Conservation (phyloP, 2,113 vertebrate species). For the Notarius quadriscutis region DNA sequence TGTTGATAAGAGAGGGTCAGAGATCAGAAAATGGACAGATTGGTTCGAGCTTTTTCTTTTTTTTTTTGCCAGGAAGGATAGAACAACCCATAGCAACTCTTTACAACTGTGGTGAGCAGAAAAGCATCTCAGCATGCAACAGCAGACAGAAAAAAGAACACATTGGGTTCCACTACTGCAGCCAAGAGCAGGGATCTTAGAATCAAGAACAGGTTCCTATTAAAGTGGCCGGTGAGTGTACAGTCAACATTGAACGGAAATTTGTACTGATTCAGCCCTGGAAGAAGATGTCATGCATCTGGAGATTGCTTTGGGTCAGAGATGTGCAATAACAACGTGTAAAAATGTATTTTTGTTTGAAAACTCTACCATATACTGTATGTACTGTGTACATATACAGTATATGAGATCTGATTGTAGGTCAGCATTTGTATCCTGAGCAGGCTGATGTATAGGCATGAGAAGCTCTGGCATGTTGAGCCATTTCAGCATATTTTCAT, state of each 20-base stretch:
- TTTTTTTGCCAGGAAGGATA: too few relatives aligned
- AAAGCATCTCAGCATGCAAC: too few relatives aligned
- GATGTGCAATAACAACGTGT: neutral
- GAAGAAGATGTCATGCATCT: neutral
- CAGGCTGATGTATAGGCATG: neutral
- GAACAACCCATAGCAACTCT: too few relatives aligned
- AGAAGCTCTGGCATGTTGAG: neutral
- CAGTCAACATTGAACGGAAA: neutral
- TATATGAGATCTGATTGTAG: neutral
- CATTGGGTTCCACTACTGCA: too few relatives aligned
- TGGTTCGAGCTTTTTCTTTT: too few relatives aligned
- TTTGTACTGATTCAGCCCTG: neutral
- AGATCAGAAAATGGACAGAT: too few relatives aligned
- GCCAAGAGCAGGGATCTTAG: too few relatives aligned
- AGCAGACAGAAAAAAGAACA: too few relatives aligned
- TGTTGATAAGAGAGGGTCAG: too few relatives aligned
- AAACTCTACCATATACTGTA: neutral
- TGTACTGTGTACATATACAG: too few relatives aligned
- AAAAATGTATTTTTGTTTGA: neutral
- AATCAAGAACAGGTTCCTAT: too few relatives aligned
- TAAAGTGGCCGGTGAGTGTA: neutral
- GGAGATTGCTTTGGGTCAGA: neutral
- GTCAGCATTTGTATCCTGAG: neutral
- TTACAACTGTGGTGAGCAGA: too few relatives aligned
- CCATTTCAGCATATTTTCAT: slow-evolving; percentile 31